Conservation (phyloP, 2,888 invertebrate genomes). For the Limnephilus rhombicus region DNA sequence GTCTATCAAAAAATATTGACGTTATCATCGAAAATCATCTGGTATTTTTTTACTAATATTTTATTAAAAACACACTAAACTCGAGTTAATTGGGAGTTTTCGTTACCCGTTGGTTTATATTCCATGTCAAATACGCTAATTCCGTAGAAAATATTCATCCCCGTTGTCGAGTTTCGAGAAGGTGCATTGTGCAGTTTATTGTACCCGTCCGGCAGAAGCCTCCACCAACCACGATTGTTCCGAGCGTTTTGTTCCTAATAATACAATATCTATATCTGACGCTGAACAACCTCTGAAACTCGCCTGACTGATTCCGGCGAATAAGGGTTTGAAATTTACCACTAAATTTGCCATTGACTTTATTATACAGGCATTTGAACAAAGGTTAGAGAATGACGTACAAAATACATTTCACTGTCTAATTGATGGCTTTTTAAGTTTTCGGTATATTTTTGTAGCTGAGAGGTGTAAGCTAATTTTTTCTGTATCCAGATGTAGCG, state of each 20-base stretch:
- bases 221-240: constrained; percentile 56
- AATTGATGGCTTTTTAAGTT: no score
- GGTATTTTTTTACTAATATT: neutral
- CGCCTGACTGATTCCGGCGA: neutral
- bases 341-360: neutral
- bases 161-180: constrained; percentile 29
- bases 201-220: constrained; percentile 29
- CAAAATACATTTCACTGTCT: no score
- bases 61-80: neutral
- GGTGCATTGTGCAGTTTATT: constrained; percentile 15
- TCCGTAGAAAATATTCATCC: constrained; percentile 23
- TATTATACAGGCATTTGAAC: neutral
- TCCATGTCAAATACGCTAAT: neutral
- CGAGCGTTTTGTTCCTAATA: constrained; percentile 60
- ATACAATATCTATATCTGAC: constrained; percentile 59
- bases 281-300: neutral
- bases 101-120: neutral
- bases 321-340: neutral
- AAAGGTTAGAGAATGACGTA: no score
- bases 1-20: no score
- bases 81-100: neutral
- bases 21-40: neutral
- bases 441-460: no score
- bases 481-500: no score
- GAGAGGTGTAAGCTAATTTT: no score